Base-by-base conservation (phyloP, 1,140 invertebrate species). In the Ceratitis capitata region DNA sequence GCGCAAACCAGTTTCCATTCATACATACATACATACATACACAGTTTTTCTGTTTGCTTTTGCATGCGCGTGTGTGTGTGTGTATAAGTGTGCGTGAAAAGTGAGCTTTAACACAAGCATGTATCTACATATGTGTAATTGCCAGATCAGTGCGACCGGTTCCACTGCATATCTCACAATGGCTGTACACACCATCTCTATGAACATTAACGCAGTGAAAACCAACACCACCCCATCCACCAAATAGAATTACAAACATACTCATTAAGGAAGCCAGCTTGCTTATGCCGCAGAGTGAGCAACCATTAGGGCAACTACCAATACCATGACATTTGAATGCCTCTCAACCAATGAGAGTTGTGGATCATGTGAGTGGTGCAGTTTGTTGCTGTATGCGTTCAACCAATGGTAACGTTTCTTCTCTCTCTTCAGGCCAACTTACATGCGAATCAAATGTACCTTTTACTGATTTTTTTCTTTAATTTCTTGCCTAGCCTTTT, bases 1-100 rank as follows among this genome's bases (percentile, higher is more conserved):
- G 69, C 0, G n/a, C 69, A 78, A 78, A 78, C 69, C 39, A 42
- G 69, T 78, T 78, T 78, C 19, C 61, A 35, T 61, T n/a, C 69
- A 42, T 16, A 78, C 69, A 78, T 78, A 10, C 32, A 64, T 32
- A 3, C 29, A n/a, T 10, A 7, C 19, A 3, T 23, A 23, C 2
- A 23, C 51, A n/a, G n/a, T n/a, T n/a, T n/a, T n/a, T 64, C 3
- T 26, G 10, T 64, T 32, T 10, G 42, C 26, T 16, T 23, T 7
- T 74, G 39, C 29, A n/a, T 39, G 16, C 16, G 3, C 39, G 39
- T 45, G 9, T 26, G 9, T 45, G 2, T 45, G 7, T 14, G 23
- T 26, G 23, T 23, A 9, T 12, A 26, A 6, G 10, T 61, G 56
- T 61, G n/a, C n/a, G n/a, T n/a, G n/a, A n/a, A n/a, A n/a, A n/a